These are phyloP conservation scores for Epsilonema sp. DNA, from an alignment of 2,888 invertebrate species.

Conservation along the genomic window DNA sequence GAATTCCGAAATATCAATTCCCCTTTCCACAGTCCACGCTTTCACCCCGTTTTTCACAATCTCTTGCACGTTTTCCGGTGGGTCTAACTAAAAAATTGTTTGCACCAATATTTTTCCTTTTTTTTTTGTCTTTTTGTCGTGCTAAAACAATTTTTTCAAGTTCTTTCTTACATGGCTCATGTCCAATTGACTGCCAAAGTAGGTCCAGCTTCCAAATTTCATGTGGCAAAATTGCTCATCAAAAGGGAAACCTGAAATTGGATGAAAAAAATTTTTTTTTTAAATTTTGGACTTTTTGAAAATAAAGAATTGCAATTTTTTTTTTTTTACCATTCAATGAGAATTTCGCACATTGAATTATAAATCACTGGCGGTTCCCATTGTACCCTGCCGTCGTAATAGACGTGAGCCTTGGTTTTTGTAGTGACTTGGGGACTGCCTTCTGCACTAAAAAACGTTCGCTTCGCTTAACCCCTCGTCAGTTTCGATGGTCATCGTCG, in stretches of 20 bases:
- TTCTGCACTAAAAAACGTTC: constrained; percentile 15
- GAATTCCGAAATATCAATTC: constrained; percentile 19
- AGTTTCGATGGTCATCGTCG: no score
- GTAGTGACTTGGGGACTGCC: constrained; percentile 22
- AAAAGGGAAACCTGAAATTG: constrained; percentile 18
- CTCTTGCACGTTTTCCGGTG: neutral
- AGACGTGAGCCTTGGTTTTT: constrained; percentile 19
- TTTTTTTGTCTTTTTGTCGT: no score
- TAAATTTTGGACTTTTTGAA: no score
- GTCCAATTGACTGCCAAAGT: constrained; percentile 22
- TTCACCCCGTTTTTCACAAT: constrained; percentile 10
- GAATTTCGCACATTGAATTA: constrained; percentile 23
- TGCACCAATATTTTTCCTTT: no score
- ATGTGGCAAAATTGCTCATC: constrained; percentile 24
- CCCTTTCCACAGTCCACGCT: constrained; percentile 14
- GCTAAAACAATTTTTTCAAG: constrained; percentile 6
- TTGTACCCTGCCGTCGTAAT: constrained; percentile 16
- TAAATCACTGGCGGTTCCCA: constrained; percentile 24
- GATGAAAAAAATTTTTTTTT: no score
- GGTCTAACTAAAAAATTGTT: no score
- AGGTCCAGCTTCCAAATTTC: constrained; percentile 27
- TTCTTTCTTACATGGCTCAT: constrained; percentile 23
- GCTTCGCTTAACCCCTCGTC: no score
- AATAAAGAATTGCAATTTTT: neutral
- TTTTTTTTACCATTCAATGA: constrained; percentile 22